Conservation (phyloP, 2,797 vertebrate genomes). For the Pristis pectinata region DNA sequence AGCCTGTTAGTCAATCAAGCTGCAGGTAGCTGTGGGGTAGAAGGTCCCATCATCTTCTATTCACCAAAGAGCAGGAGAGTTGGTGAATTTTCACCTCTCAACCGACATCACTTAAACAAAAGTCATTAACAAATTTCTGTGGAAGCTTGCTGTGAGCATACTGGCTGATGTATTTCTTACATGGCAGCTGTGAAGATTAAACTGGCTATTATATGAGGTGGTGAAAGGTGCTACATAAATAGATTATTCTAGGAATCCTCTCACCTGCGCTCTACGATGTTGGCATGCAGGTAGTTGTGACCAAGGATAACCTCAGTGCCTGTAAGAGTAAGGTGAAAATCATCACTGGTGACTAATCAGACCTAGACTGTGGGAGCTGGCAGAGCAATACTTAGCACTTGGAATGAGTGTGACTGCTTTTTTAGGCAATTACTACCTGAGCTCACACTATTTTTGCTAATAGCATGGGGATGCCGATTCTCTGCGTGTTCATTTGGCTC, state of each 20-base stretch:
- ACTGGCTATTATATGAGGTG: not conserved
- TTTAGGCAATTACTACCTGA: conserved; percentile 9
- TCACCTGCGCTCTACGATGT: not conserved
- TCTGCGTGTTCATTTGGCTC: conserved; percentile 6
- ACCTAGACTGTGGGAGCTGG: not conserved
- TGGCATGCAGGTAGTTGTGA: not conserved
- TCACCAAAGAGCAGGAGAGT: no score
- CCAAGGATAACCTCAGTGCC: not conserved
- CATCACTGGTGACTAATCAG: not conserved
- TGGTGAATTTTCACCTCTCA: no score
- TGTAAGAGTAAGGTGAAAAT: not conserved
- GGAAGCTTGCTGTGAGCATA: no score
- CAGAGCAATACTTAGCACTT: not conserved
- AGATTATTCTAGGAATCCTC: not conserved
- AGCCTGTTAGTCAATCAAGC: no score
- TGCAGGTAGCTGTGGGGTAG: no score
- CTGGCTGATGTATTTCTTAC: not conserved
- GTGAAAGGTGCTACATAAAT: not conserved
- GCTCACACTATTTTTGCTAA: conserved; percentile 16
- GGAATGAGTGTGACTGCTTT: not conserved
- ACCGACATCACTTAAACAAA: no score
- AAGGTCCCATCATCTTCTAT: no score
- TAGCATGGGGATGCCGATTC: not conserved
- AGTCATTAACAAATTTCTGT: no score
- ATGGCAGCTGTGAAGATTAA: not conserved